These are phyloP conservation scores for Esox niger DNA, from an alignment of 2,113 vertebrate genomes.

Conservation along the genomic window DNA sequence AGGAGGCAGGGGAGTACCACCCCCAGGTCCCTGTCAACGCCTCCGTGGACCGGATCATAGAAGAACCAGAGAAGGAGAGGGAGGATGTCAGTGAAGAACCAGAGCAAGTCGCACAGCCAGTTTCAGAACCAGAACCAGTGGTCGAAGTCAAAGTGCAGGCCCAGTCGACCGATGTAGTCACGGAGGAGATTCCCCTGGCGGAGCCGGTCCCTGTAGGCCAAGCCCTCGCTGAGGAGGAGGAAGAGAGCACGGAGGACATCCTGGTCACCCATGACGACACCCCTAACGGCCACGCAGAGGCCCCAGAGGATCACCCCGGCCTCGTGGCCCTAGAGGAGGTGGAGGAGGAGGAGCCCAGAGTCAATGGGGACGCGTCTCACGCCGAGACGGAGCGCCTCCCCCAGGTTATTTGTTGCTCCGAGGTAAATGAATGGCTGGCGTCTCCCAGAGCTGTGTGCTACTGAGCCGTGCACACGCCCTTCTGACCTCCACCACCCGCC, in stretches of 20 bases:
- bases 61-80: constrained; percentile 83
- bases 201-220: constrained; percentile 24
- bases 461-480: background rate
- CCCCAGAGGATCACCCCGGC: constrained; percentile 27
- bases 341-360: constrained; percentile 73
- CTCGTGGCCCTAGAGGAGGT: constrained; percentile 58
- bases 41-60: constrained; percentile 74
- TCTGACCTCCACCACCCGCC: background rate
- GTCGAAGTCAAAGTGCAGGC: background rate
- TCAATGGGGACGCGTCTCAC: constrained; percentile 88
- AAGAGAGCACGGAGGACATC: constrained; percentile 41
- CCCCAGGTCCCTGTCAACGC: constrained; percentile 70
- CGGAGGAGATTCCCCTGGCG: background rate
- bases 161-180: background rate
- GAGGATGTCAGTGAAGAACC: constrained; percentile 11
- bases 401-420: constrained; percentile 98
- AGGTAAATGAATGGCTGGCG: constrained; percentile 91
- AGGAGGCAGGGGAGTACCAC: constrained; percentile 91
- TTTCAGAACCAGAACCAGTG: constrained; percentile 3
- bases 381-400: constrained; percentile 83
- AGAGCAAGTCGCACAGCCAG: background rate
- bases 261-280: constrained; percentile 60
- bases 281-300: constrained; percentile 44
- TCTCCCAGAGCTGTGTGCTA: constrained; percentile 8
- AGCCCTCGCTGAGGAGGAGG: constrained; percentile 52